Conservation (phyloP, 2,797 vertebrate genomes). For the Glyptemys insculpta region DNA sequence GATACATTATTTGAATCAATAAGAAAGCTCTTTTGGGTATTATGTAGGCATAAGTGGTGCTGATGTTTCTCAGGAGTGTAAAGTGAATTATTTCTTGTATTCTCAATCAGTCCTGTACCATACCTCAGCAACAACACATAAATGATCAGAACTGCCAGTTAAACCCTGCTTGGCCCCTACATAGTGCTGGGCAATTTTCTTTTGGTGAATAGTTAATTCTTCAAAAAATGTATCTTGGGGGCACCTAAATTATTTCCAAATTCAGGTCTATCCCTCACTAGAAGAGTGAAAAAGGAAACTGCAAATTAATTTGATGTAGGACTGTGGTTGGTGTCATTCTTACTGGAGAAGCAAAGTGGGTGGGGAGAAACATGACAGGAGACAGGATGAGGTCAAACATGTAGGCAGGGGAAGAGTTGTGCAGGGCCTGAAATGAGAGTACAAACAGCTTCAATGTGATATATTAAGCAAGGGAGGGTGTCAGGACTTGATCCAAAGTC, state of each 20-base stretch:
- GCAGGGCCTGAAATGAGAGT: not conserved
- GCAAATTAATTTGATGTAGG: not conserved
- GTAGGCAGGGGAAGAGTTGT: rapidly evolving
- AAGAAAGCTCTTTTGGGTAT: not conserved
- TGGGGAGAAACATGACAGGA: not conserved
- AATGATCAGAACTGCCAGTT: not conserved
- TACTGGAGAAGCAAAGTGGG: not conserved
- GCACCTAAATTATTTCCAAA: not conserved
- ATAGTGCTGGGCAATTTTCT: not conserved
- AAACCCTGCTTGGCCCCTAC: not conserved
- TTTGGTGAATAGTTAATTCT: not conserved
- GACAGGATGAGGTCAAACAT: not conserved
- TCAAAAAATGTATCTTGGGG: not conserved
- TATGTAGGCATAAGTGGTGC: not conserved
- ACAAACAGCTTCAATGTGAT: rapidly evolving
- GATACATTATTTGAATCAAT: rapidly evolving
- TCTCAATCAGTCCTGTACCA: not conserved
- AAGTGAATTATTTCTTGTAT: not conserved
- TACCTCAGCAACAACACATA: not conserved
- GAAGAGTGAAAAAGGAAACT: not conserved
- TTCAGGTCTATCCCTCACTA: not conserved
- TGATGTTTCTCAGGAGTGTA: not conserved
- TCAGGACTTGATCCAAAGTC: not conserved
- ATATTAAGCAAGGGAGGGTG: not conserved
- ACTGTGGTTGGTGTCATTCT: not conserved